Percentiles rank a stretch among this genome's conserved stretches.
phyloP scores from a whole-genome alignment of 2,888 invertebrate species.

The Metalampra italica region DNA sequence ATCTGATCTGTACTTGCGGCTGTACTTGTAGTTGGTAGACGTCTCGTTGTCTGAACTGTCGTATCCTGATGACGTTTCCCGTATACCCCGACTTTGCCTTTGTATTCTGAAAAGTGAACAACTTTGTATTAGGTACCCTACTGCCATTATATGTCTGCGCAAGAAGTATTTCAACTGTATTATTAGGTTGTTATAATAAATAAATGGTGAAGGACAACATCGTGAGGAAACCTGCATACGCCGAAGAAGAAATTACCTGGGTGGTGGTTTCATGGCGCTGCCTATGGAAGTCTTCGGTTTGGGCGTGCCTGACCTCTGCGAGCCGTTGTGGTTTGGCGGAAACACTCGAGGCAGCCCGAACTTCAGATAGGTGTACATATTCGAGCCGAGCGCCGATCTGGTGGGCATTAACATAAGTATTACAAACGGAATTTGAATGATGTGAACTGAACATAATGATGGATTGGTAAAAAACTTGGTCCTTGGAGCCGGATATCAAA shows the following conservation, averaged over 20 bases:
- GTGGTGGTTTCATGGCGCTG: slow-evolving; percentile 74
- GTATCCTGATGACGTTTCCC: slow-evolving; percentile 94
- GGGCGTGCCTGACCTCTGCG: slow-evolving; percentile 83
- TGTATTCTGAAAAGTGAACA: slow-evolving; percentile 57
- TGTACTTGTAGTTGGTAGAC: slow-evolving; percentile 80
- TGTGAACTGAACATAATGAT: too few relatives aligned
- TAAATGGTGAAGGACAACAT: too few relatives aligned
- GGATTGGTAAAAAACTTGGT: neutral
- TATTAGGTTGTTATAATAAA: too few relatives aligned
- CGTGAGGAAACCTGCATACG: too few relatives aligned
- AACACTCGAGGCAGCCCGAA: slow-evolving; percentile 95
- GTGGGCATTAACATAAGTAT: too few relatives aligned
- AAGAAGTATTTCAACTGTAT: too few relatives aligned
- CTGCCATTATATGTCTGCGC: too few relatives aligned
- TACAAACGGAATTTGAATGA: too few relatives aligned
- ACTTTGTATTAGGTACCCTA: too few relatives aligned
- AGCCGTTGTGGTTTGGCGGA: slow-evolving; percentile 88
- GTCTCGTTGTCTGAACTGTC: slow-evolving; percentile 93
- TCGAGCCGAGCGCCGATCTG: slow-evolving; percentile 91
- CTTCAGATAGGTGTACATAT: slow-evolving; percentile 96
- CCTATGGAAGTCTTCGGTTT: slow-evolving; percentile 76
- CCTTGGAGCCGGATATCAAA: neutral
- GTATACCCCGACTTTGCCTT: slow-evolving; percentile 80
- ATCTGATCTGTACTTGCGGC: slow-evolving; percentile 90
- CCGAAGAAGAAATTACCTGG: too few relatives aligned